Evolutionary conservation across 2,797 vertebrate species (phyloP).

Genomic region (Pseudocheirus occidentalis): DNA sequence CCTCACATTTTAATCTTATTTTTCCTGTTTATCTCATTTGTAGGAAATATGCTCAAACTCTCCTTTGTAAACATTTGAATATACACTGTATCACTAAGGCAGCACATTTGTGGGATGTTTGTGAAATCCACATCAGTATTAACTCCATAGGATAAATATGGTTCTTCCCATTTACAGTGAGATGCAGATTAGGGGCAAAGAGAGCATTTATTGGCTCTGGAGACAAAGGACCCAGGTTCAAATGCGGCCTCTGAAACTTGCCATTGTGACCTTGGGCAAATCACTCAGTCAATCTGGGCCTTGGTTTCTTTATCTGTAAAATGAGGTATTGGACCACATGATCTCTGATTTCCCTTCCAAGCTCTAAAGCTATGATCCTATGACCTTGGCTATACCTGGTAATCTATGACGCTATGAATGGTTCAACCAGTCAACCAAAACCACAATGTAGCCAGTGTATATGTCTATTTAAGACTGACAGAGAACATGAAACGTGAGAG

Average conservation of each 20-base stretch:
- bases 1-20: background rate
- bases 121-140: background rate
- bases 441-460: rapidly evolving
- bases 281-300: background rate
- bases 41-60: constrained; percentile 32
- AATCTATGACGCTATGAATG: background rate
- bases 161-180: background rate
- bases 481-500: background rate
- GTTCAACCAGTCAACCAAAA: background rate
- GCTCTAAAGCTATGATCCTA: background rate
- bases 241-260: background rate
- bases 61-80: constrained; percentile 20
- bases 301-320: background rate
- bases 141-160: background rate
- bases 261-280: background rate
- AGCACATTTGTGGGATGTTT: background rate
- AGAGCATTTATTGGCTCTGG: background rate
- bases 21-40: background rate
- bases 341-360: background rate
- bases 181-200: background rate
- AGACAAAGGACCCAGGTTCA: background rate
- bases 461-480: background rate
- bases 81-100: background rate
- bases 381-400: background rate
- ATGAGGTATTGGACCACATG: background rate